Evolutionary conservation across 2,888 invertebrate species (phyloP), one percentile per base, ranked within the genome.

Genomic region (Neria commutata): DNA sequence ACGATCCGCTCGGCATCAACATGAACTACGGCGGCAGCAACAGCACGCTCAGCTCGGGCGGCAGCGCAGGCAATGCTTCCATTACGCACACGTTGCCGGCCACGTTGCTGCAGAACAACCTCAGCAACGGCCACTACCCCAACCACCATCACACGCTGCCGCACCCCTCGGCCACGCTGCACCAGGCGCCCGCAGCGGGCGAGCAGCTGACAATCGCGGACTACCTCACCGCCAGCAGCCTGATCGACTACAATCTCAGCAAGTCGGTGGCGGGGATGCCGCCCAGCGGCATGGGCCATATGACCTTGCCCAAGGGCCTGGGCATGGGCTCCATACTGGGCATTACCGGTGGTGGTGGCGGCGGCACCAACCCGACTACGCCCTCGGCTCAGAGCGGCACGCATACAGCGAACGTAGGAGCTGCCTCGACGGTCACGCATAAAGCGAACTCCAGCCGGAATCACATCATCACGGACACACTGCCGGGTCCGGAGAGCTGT

Each of bases 401-500:
- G 60, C 61, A 77, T 47, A 65, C 67, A 58, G 64, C 74, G 37
- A 37, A 37, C n/a, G 37, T 49, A 14, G 47, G 49, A 56, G 53
- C 68, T 60, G 62, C 67, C 57, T 55, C 67, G 34, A 64, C 73
- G 63, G 76, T 77, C 59, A 77, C 79, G 71, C 78, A 79, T 67
- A 81, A 80, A 78, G 73, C 79, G 60, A 77, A 76, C 58, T 83
- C 88, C 80, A 86, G 89, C 66, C 77, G 79, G 83, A 90, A 91
- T 80, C 90, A 90, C 75, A 91, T 92, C 59, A 86, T 93, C 72
- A 90, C 92, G 53, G 92, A 92, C 79, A 89, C 91, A 69, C 87
- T 93, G 80, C 93, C 93, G 26, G 93, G 93, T 61, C 93, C 92
- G 42, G 93, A 93, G 81, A 93, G 92, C 84, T 93, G 93, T 84